Conservation (phyloP, 2,797 vertebrate species). For the Mycteria americana region DNA sequence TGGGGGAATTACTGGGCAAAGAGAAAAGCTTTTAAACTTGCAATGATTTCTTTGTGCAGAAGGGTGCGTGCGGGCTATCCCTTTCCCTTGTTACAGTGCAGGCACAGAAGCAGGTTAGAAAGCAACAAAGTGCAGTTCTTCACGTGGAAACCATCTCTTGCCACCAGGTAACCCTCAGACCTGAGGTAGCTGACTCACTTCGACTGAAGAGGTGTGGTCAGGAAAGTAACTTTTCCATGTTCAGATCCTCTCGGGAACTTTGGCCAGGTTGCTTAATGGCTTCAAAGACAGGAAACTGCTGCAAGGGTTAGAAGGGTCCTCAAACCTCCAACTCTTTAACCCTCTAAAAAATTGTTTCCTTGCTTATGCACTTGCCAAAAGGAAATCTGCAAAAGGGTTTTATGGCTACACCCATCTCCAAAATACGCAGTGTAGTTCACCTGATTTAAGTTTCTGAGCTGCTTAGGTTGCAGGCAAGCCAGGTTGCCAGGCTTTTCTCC, state of each 20-base stretch:
- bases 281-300: not conserved
- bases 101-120: not conserved
- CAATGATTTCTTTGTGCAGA: not conserved
- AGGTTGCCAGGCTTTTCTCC: not conserved
- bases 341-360: not conserved
- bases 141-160: not conserved
- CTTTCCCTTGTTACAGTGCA: not conserved
- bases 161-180: not conserved
- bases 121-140: not conserved
- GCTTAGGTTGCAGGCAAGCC: not conserved
- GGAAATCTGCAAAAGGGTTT: not conserved
- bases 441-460: not conserved
- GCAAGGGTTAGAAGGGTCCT: not conserved
- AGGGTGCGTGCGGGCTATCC: fast-evolving
- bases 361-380: not conserved
- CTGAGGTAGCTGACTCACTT: not conserved
- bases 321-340: not conserved
- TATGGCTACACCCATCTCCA: not conserved
- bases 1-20: not conserved
- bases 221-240: not conserved
- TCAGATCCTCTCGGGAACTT: not conserved
- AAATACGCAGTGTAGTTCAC: not conserved
- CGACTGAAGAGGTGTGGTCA: fast-evolving
- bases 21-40: not conserved
- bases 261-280: not conserved